These are phyloP conservation scores for Atethmia centrago DNA, from an alignment of 2,888 invertebrate species.

Conservation along the genomic window DNA sequence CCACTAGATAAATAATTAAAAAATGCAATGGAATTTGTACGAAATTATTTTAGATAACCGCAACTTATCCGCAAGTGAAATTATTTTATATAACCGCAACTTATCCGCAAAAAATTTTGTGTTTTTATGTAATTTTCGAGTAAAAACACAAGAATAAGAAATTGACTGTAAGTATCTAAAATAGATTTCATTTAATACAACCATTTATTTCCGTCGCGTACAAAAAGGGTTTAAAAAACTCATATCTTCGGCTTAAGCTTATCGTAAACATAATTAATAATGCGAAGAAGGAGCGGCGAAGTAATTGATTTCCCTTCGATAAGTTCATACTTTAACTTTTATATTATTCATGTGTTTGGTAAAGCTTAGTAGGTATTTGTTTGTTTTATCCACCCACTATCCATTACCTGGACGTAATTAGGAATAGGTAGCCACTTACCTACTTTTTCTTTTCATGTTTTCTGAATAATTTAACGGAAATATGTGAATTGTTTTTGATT, in stretches of 20 bases:
- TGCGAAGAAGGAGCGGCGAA: slow-evolving; percentile 40
- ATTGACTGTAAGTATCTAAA: not conserved
- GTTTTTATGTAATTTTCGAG: not conserved
- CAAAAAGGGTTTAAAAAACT: slow-evolving; percentile 30
- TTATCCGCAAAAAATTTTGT: not conserved
- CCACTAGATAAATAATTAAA: too few species aligned
- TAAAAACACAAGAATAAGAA: not conserved
- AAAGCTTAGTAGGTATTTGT: slow-evolving; percentile 39
- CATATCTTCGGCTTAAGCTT: slow-evolving; percentile 36
- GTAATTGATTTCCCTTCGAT: slow-evolving; percentile 57
- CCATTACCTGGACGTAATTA: not conserved
- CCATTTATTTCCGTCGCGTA: slow-evolving; percentile 1
- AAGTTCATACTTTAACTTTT: slow-evolving; percentile 35
- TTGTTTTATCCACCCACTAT: slow-evolving; percentile 20
- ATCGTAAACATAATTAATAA: slow-evolving; percentile 50
- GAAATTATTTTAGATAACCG: too few species aligned
- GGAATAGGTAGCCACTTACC: not conserved
- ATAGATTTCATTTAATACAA: not conserved
- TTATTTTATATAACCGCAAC: too few species aligned
- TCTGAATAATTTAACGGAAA: not conserved
- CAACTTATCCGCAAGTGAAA: not conserved
- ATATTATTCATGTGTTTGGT: slow-evolving; percentile 47
- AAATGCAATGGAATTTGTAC: not conserved
- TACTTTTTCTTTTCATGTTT: too few species aligned
- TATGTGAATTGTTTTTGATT: not conserved